phyloP scores from a whole-genome alignment of 2,888 invertebrate species.

The Phengaris alcon region DNA sequence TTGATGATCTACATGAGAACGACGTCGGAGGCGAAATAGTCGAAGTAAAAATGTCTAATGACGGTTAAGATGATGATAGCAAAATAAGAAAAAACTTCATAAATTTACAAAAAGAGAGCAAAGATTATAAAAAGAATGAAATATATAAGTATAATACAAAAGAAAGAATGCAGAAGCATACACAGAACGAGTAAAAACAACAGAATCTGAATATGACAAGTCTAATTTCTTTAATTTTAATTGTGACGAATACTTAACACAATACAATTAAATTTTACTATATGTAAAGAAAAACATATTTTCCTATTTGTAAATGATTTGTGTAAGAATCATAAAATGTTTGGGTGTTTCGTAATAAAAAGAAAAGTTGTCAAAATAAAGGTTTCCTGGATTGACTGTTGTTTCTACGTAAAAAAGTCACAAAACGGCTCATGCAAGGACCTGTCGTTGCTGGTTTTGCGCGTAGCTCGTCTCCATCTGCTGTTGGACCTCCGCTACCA shows the following conservation, averaged over 20 bases:
- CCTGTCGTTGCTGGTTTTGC: slow-evolving; percentile 74
- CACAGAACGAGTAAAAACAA: slow-evolving; percentile 11
- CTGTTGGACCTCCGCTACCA: slow-evolving; percentile 89
- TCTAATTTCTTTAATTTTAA: background rate
- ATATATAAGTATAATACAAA: slow-evolving; percentile 4
- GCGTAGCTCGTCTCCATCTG: slow-evolving; percentile 81
- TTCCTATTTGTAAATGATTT: too few species aligned
- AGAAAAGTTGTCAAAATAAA: background rate
- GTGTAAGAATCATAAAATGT: background rate
- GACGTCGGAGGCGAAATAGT: background rate
- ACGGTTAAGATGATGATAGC: background rate
- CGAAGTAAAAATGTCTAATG: background rate
- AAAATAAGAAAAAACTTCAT: background rate
- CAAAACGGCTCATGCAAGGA: slow-evolving; percentile 62
- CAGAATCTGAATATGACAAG: slow-evolving; percentile 1
- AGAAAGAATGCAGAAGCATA: slow-evolving; percentile 20
- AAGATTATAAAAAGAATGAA: background rate
- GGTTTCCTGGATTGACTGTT: background rate
- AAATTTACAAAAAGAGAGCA: slow-evolving; percentile 6
- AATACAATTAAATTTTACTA: too few species aligned
- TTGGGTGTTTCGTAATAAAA: too few species aligned
- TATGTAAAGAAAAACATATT: too few species aligned
- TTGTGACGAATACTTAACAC: background rate
- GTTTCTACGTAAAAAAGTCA: slow-evolving; percentile 36
- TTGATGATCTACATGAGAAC: slow-evolving; percentile 30